phyloP scores from a whole-genome alignment of 2,113 vertebrate genomes.

The Pelecanus crispus region DNA sequence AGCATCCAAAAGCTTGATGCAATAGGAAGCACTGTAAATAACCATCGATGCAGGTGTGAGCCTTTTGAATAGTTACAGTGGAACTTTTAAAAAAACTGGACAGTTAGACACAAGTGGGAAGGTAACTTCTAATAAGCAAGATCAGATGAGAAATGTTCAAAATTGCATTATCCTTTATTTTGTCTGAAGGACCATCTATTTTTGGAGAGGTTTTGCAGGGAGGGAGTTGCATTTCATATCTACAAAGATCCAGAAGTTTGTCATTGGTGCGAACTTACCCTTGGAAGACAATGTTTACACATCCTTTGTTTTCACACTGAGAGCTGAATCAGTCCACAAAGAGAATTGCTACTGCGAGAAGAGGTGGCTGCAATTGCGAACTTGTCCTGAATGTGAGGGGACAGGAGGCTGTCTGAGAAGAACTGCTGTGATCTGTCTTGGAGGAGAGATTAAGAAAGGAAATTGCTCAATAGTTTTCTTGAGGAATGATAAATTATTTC shows the following conservation, averaged over 20 bases:
- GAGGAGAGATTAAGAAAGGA: neutral
- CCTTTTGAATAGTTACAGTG: neutral
- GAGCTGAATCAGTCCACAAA: neutral
- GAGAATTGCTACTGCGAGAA: neutral
- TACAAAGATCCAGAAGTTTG: neutral
- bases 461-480: neutral
- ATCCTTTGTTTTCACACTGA: neutral
- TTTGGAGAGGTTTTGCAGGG: neutral
- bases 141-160: neutral
- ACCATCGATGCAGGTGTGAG: rapidly evolving
- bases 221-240: neutral
- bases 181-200: neutral
- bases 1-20: neutral
- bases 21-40: neutral
- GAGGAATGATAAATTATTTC: neutral
- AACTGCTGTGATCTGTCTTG: neutral
- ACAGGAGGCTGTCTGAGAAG: neutral
- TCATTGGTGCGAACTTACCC: neutral
- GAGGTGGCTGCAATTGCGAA: neutral
- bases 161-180: neutral
- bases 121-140: neutral
- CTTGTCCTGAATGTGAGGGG: neutral
- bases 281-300: neutral
- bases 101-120: neutral
- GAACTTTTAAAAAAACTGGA: neutral